Base-by-base conservation (phyloP, 2,113 vertebrate genomes). In the Cryptotis parvus region DNA sequence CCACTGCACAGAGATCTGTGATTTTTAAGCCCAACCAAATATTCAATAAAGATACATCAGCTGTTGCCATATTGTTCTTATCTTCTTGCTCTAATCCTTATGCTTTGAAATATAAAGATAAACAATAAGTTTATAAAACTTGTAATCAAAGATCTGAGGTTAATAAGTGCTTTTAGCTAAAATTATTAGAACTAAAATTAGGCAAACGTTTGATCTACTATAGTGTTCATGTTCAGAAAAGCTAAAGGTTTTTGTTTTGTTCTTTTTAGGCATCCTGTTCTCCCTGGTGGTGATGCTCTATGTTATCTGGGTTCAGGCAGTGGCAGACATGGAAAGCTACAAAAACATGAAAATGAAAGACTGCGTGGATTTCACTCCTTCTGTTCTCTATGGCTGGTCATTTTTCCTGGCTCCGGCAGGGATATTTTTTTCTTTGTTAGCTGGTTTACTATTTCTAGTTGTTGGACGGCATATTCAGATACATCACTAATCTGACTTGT, bases 351-450 rank as follows among this genome's bases (percentile, higher is more conserved):
- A 97, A 90, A 97, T 97, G 96, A 89, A 92, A 94, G 97, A 97
- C 70, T 99, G 99, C 94, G 92, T 95, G 24, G 97, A 97, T 31
- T 98, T 98, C 96, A 95, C 97, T 33, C 96, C 99, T 77, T 97
- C 97, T 65, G 94, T 98, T 70, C 97, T 45, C 76, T 99, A 99
- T 0, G 99, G 99, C 79, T 98, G 99, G 97, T 99, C 99, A 0
- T 99, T 99, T 97, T 99, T 99, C 96, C 96, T 99, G 86, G 99
- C 99, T 65, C 98, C 99, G 3, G 76, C 98, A 14, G 99, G 99
- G 73, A 98, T 98, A 88, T 98, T 99, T 97, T 99, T 99, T 97
- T 98, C 98, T 95, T 90, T 99, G 65, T 96, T 99, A 75, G 97
- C 99, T 14, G 99, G 99, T 76, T 97, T 99, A 87, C 98, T 99